Conservation (phyloP, 1,140 invertebrate genomes). For the Trichonephila clavipes region DNA sequence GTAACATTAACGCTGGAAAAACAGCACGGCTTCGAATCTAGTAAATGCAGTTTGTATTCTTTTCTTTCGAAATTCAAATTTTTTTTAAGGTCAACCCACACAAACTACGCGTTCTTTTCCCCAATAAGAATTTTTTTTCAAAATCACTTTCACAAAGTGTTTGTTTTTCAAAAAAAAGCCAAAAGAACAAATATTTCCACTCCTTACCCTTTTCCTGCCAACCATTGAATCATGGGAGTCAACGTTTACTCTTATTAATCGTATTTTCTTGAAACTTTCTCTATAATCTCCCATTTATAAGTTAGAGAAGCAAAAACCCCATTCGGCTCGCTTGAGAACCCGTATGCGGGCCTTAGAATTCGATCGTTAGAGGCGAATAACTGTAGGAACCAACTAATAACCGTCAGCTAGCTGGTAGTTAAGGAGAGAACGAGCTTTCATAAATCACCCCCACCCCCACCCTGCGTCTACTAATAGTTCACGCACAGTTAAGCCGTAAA, state of each 20-base stretch:
- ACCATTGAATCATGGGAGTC: neutral
- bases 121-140: neutral
- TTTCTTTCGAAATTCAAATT: no score
- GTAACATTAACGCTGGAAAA: no score
- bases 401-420: conserved; percentile 58
- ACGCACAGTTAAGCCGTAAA: conserved; percentile 62
- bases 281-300: conserved; percentile 45
- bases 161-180: neutral
- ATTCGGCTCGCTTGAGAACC: conserved; percentile 30
- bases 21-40: no score
- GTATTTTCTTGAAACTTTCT: neutral
- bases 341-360: conserved; percentile 36
- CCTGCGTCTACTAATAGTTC: conserved; percentile 62
- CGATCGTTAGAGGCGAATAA: conserved; percentile 53
- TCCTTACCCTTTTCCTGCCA: neutral
- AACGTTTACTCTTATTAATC: conserved; percentile 43
- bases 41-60: no score
- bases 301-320: conserved; percentile 17
- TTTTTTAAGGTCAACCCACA: no score
- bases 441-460: conserved; percentile 40
- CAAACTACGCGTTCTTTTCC: neutral
- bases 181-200: no score
- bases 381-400: conserved; percentile 62
- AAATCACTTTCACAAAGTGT: neutral
- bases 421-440: conserved; percentile 29